Evolutionary conservation across 2,113 vertebrate species (phyloP).

Genomic region (Muntiacus reevesi): DNA sequence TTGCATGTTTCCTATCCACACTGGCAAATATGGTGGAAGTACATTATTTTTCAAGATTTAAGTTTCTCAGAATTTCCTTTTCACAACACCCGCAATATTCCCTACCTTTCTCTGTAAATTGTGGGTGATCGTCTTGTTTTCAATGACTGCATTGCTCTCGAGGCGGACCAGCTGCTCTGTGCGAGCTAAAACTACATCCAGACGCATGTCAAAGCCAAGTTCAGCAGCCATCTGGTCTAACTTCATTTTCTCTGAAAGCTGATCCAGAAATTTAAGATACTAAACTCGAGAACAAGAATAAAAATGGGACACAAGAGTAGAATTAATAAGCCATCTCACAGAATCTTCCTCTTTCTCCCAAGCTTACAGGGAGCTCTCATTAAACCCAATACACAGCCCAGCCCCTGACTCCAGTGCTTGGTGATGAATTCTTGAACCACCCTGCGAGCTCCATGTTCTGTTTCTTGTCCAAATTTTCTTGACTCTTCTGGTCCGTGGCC

Average conservation of each 20-base stretch:
- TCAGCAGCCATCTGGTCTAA: slow-evolving; percentile 85
- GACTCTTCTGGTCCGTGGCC: neutral
- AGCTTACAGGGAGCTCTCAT: neutral
- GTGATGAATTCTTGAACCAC: neutral
- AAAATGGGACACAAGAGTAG: neutral
- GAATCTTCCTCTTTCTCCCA: neutral
- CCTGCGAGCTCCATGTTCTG: neutral
- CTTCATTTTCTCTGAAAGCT: slow-evolving; percentile 89
- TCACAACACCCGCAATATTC: neutral
- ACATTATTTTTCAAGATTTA: neutral
- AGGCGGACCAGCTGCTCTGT: slow-evolving; percentile 87
- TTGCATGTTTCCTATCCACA: neutral
- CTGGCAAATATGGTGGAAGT: neutral
- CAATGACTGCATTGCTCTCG: slow-evolving; percentile 85
- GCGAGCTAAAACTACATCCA: slow-evolving; percentile 85
- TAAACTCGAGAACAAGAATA: slow-evolving; percentile 65
- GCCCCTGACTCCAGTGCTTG: neutral
- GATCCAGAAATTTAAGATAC: slow-evolving; percentile 91
- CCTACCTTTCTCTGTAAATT: slow-evolving; percentile 91
- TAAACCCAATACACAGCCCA: neutral
- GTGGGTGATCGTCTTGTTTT: slow-evolving; percentile 86
- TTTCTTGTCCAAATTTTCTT: neutral
- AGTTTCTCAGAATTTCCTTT: neutral
- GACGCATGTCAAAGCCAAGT: slow-evolving; percentile 90
- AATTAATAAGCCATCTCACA: neutral